phyloP scores from a whole-genome alignment of 2,888 invertebrate species.

The Chalcosyrphus nemorum region DNA sequence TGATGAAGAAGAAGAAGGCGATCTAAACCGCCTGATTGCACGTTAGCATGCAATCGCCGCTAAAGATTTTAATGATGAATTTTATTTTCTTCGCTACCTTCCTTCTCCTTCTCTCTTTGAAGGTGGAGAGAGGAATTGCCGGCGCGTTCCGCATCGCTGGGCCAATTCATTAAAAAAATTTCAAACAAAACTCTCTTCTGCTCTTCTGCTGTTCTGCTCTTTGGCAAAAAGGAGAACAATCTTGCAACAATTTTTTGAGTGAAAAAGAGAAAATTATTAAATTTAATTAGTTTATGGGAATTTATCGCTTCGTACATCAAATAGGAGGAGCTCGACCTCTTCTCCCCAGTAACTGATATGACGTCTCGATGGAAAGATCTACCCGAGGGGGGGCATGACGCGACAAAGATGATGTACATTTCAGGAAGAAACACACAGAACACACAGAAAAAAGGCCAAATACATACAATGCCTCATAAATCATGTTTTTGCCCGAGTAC shows the following conservation, averaged over 20 bases:
- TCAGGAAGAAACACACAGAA: conserved; percentile 34
- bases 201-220: background rate
- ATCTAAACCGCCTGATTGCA: conserved; percentile 65
- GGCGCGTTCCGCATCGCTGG: conserved; percentile 62
- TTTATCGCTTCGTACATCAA: conserved; percentile 71
- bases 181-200: conserved; percentile 18
- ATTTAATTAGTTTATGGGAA: conserved; percentile 72
- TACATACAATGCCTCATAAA: conserved; percentile 49
- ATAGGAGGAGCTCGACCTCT: conserved; percentile 67
- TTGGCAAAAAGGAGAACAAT: too few relatives aligned
- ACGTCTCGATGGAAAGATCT: conserved; percentile 5
- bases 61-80: conserved; percentile 52
- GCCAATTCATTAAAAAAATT: conserved; percentile 63
- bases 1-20: too few relatives aligned
- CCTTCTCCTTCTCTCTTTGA: background rate
- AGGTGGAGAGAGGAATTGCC: background rate
- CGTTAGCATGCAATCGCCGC: conserved; percentile 47
- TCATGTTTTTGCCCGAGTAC: conserved; percentile 37
- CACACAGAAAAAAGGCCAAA: background rate
- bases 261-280: conserved; percentile 53
- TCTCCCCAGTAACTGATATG: background rate
- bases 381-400: background rate
- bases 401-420: conserved; percentile 25
- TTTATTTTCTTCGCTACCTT: conserved; percentile 25
- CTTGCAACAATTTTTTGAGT: too few relatives aligned